Percentiles rank a stretch among this genome's conserved stretches.
Evolutionary conservation across 1,140 invertebrate genomes (phyloP).

Genomic region (Cotesia vestalis): DNA sequence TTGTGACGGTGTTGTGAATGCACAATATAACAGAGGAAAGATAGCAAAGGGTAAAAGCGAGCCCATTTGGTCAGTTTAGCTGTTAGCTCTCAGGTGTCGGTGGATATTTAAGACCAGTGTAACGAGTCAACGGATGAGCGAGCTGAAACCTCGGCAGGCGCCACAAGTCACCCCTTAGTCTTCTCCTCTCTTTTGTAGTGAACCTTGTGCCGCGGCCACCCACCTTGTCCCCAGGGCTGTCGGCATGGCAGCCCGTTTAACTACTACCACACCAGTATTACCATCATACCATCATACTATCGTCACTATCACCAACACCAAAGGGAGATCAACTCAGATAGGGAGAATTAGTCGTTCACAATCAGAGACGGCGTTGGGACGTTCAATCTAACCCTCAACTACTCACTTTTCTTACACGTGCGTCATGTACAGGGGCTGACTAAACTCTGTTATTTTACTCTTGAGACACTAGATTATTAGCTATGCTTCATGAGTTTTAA

Average conservation of each 20-base stretch:
- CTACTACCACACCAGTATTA: constrained; percentile 11
- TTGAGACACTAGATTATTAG: constrained; percentile 12
- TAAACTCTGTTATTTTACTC: constrained; percentile 25
- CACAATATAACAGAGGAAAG: neutral
- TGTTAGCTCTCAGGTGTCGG: constrained; percentile 24
- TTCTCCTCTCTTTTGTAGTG: constrained; percentile 11
- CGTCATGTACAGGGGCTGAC: constrained; percentile 17
- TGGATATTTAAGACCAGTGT: constrained; percentile 30
- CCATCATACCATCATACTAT: neutral
- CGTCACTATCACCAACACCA: neutral
- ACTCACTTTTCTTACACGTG: constrained; percentile 22
- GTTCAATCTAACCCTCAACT: constrained; percentile 11
- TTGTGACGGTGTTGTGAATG: no score
- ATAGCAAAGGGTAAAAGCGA: neutral
- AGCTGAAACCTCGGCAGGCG: constrained; percentile 26
- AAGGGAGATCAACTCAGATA: constrained; percentile 9
- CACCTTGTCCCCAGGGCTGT: constrained; percentile 33
- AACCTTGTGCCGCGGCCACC: constrained; percentile 10
- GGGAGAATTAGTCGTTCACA: constrained; percentile 19
- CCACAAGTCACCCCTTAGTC: constrained; percentile 31
- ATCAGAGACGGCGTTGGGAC: constrained; percentile 15
- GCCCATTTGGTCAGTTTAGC: constrained; percentile 10
- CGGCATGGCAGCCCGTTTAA: constrained; percentile 35
- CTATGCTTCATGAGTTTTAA: constrained; percentile 3
- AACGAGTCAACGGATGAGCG: constrained; percentile 36